phyloP scores from a whole-genome alignment of 2,797 vertebrate genomes.

The Thaleichthys pacificus region DNA sequence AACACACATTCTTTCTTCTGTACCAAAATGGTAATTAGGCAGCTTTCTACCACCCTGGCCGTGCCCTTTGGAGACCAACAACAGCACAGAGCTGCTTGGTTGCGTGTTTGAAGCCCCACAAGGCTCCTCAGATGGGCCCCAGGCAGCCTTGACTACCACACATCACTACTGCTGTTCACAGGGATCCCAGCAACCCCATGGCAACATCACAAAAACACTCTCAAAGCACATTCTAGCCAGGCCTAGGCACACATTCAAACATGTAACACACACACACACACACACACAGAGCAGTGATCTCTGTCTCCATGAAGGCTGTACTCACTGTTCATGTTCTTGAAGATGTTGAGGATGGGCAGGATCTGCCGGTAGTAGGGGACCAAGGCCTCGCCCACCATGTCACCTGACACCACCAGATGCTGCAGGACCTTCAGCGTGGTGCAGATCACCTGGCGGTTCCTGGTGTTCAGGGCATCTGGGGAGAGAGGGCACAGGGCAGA shows the following conservation, averaged over 20 bases:
- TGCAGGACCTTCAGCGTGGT: constrained; percentile 89
- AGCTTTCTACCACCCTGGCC: background rate
- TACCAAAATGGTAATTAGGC: too few relatives aligned
- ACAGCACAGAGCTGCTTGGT: background rate
- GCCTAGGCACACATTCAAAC: background rate
- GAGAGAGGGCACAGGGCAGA: constrained; percentile 19
- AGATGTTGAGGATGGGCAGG: constrained; percentile 91
- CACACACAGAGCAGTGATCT: constrained; percentile 5
- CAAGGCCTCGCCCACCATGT: constrained; percentile 78
- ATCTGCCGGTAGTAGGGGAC: constrained; percentile 94
- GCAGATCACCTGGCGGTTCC: constrained; percentile 87
- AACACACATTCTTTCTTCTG: background rate
- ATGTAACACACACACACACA: background rate
- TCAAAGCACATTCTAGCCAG: background rate
- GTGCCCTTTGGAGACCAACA: background rate
- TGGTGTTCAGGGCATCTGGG: constrained; percentile 88
- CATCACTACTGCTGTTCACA: background rate
- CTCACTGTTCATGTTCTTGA: constrained; percentile 93
- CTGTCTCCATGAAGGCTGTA: constrained; percentile 23
- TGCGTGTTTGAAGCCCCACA: background rate
- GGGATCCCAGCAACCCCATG: too few relatives aligned
- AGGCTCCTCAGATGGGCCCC: background rate
- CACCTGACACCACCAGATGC: constrained; percentile 88
- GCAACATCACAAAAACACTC: background rate
- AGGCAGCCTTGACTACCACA: background rate